Conservation (phyloP, 2,888 invertebrate species). For the Auanema sp. region DNA sequence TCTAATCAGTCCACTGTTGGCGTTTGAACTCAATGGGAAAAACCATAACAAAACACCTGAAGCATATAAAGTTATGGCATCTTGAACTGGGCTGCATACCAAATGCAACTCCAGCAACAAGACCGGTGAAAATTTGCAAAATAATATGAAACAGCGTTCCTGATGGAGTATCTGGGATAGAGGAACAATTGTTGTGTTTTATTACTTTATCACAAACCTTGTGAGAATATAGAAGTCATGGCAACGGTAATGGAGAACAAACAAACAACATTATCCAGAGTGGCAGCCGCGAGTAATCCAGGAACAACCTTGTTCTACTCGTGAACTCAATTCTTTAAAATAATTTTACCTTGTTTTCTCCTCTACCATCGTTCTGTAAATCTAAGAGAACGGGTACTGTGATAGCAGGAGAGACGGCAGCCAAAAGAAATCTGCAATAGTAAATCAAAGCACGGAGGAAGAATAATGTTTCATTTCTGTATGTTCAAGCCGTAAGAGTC, state of each 20-base stretch:
- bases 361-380: constrained; percentile 17
- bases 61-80: neutral
- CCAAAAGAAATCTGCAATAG: constrained; percentile 28
- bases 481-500: neutral
- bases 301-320: neutral
- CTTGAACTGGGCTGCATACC: no score
- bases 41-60: no score
- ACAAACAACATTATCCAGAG: constrained; percentile 44
- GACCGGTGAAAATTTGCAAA: constrained; percentile 14
- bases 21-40: no score
- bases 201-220: neutral
- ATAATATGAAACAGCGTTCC: constrained; percentile 13
- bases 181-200: neutral
- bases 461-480: neutral
- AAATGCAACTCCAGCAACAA: constrained; percentile 12
- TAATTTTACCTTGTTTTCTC: constrained; percentile 7
- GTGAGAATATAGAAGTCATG: constrained; percentile 29
- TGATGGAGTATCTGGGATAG: constrained; percentile 9
- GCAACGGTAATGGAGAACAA: constrained; percentile 28
- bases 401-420: constrained; percentile 51
- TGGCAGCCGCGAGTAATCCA: constrained; percentile 38
- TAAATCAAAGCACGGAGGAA: neutral
- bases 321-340: neutral
- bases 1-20: no score
- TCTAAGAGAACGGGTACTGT: constrained; percentile 38